Base-by-base conservation (phyloP, 2,888 invertebrate species). In the Allophyes oxyacanthae region DNA sequence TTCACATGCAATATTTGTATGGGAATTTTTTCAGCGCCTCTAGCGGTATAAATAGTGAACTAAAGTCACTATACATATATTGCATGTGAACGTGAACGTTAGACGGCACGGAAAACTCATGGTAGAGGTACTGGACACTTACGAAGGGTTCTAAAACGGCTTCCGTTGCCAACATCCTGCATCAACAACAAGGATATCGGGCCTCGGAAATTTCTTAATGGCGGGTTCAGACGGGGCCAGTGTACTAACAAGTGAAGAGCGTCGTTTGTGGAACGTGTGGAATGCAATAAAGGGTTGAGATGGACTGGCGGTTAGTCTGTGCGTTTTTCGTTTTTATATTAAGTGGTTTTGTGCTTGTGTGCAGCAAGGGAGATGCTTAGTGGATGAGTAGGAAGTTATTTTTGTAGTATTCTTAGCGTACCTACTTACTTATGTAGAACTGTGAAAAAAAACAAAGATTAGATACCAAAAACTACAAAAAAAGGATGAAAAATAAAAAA, bases 221-320 rank as follows among this genome's bases (percentile, higher is more conserved):
- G 28, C 38, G 45, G 28, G 30, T 46, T 44, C 52, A 73, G 36
- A 66, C 50, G 41, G 25, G n/a, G 8, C 40, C 8, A 65, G 44
- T 37, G 28, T 6, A 25, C 8, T 5, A 67, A 55, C 37, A 20
- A 41, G 26, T 44, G 20, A 20, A 28, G 14, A 37, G 13, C 11
- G 32, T 26, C 42, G 54, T 53, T 60, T 37, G 62, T 36, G 20
- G 48, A 41, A 40, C 13, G 53, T 6, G 11, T 2, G 59, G 70
- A 70, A 66, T 69, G 66, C 70, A 66, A 66, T 66, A 70, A 70
- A 64, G 59, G 59, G 42, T 41, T 20, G 32, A 38, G 57, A 65
- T 57, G 69, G 34, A 66, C 46, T 58, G 40, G 42, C 6, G 45
- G 51, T 44, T 40, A 49, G 25, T 42, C 30, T 26, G 34, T 48